These are phyloP conservation scores for Diadumene lineata DNA, from an alignment of 92 coral and sea anemone genomes.

Conservation along the genomic window DNA sequence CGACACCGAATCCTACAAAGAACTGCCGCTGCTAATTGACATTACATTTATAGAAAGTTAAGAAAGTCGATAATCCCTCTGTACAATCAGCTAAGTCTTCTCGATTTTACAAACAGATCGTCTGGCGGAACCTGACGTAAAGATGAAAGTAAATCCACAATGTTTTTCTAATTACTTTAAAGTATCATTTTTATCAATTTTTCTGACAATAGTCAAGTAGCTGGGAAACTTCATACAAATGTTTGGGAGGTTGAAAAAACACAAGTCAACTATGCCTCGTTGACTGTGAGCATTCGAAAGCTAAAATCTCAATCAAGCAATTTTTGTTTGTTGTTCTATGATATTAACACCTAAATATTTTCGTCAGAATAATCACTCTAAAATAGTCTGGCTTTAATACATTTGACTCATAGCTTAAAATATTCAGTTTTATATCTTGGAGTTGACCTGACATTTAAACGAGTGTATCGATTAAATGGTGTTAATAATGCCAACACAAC, in stretches of 20 bases:
- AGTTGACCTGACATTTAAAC: background rate
- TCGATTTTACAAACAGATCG: background rate
- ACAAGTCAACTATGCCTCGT: background rate
- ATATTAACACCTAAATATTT: background rate
- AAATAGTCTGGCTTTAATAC: too few species aligned
- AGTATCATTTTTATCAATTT: too few species aligned
- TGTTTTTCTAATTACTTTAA: too few species aligned
- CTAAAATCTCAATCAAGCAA: background rate
- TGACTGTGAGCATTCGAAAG: background rate
- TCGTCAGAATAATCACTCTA: background rate
- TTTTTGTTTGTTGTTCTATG: background rate
- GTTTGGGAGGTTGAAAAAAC: too few species aligned
- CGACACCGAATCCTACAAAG: conserved; percentile 3
- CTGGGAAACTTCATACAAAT: too few species aligned
- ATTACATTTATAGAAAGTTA: background rate
- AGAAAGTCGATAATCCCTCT: background rate
- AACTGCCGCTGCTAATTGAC: background rate
- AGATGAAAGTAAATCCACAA: too few species aligned
- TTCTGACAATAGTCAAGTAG: too few species aligned
- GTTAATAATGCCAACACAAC: background rate
- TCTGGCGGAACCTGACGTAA: background rate
- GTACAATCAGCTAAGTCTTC: background rate
- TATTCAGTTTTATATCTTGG: too few species aligned
- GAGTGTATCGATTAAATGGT: background rate
- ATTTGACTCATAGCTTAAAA: too few species aligned